Percentiles rank a stretch among this genome's conserved stretches.
Conservation (phyloP, 2,888 invertebrate genomes). For the Trichogramma evanescens region DNA sequence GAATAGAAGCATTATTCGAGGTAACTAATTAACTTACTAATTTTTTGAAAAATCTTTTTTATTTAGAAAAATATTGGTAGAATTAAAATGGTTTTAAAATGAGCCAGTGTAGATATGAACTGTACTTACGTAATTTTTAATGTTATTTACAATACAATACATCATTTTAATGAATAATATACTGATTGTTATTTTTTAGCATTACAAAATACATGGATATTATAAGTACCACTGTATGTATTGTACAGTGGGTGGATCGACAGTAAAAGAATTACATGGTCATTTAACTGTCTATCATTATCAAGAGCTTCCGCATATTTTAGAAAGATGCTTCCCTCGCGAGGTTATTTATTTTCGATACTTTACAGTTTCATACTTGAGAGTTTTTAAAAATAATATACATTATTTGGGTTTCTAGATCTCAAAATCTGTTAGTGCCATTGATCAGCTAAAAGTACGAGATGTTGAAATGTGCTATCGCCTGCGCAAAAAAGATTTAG, state of each 20-base stretch:
- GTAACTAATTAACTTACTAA: too few relatives aligned
- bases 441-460: conserved; percentile 36
- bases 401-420: conserved; percentile 24
- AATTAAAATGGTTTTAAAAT: background rate
- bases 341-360: conserved; percentile 24
- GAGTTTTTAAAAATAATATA: background rate
- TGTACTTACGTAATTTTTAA: background rate
- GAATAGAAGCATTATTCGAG: too few relatives aligned
- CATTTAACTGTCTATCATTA: conserved; percentile 50
- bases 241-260: conserved; percentile 46
- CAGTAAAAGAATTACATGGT: conserved; percentile 42
- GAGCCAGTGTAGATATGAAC: too few relatives aligned
- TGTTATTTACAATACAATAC: background rate
- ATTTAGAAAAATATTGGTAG: too few relatives aligned
- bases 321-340: conserved; percentile 38
- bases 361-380: background rate
- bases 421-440: conserved; percentile 30
- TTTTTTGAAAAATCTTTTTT: too few relatives aligned
- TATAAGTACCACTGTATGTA: conserved; percentile 50
- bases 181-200: conserved; percentile 32
- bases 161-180: background rate
- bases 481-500: background rate
- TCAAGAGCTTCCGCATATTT: conserved; percentile 40
- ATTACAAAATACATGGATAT: conserved; percentile 47
- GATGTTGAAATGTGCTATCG: conserved; percentile 31